phyloP scores from a whole-genome alignment of 2,888 invertebrate species.

The Sesamia inferens region DNA sequence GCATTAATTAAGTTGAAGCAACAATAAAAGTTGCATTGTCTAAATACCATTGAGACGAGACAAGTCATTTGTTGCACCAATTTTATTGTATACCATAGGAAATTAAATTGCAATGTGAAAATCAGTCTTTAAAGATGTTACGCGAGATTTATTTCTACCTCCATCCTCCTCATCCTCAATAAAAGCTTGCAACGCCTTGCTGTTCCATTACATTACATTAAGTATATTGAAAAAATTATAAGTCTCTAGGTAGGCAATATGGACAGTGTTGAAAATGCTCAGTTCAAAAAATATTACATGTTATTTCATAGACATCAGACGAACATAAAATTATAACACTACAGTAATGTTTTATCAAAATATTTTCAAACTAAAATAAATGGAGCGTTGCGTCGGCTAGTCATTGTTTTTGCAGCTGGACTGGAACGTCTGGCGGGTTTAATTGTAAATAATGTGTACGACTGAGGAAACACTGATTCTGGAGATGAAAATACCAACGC shows the following conservation, averaged over 20 bases:
- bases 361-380: constrained; percentile 26
- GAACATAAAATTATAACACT: neutral
- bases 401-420: constrained; percentile 44
- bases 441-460: constrained; percentile 19
- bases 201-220: neutral
- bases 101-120: no score
- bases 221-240: neutral
- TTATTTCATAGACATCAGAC: neutral
- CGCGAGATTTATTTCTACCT: no score
- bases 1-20: no score
- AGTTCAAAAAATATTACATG: neutral
- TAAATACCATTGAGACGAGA: no score
- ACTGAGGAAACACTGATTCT: constrained; percentile 8
- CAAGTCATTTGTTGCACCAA: no score
- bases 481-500: neutral
- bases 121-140: no score
- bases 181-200: no score
- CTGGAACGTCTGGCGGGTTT: constrained; percentile 28
- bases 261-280: neutral
- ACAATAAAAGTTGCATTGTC: no score
- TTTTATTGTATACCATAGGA: no score
- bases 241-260: neutral
- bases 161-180: no score
- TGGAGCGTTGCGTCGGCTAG: neutral
- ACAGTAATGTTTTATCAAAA: constrained; percentile 22